Percentiles rank a stretch among this genome's conserved stretches.
These are phyloP conservation scores for Gymnocheta viridis DNA, from an alignment of 2,888 invertebrate genomes.

Conservation along the genomic window DNA sequence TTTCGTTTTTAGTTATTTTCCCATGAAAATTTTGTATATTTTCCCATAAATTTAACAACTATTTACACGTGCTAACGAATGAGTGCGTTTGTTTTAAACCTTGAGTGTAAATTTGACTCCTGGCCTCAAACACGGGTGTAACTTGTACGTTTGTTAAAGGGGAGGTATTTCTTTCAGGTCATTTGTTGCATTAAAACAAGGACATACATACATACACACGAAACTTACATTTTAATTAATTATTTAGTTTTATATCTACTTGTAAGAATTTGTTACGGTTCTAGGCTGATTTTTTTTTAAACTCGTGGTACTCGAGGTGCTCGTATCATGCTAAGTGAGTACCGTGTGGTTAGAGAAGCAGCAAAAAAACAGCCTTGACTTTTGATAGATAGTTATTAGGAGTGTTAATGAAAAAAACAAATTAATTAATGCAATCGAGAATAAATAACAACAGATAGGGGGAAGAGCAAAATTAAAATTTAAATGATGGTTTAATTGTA, in stretches of 20 bases:
- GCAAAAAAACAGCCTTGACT: slow-evolving; percentile 34
- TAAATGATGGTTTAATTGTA: not conserved
- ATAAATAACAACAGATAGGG: not conserved
- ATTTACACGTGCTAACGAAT: not conserved
- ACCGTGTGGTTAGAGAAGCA: not conserved
- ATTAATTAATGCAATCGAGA: not conserved
- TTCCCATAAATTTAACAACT: not conserved
- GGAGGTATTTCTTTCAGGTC: slow-evolving; percentile 2
- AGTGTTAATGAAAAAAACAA: not conserved
- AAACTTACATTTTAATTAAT: slow-evolving; percentile 19
- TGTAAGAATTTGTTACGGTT: not conserved
- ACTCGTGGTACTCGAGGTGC: not conserved
- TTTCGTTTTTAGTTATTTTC: not conserved
- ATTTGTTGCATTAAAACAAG: slow-evolving; percentile 32
- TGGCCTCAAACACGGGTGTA: too few species aligned
- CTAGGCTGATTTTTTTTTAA: not conserved
- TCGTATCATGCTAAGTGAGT: not conserved
- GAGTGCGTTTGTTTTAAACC: not conserved
- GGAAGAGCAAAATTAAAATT: not conserved
- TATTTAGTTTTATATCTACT: slow-evolving; percentile 22
- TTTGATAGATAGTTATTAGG: slow-evolving; percentile 1
- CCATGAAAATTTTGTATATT: not conserved
- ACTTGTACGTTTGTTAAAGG: not conserved
- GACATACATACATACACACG: not conserved
- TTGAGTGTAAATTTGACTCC: not conserved